These are phyloP conservation scores for Pseudobourletiella spinata DNA, from an alignment of 1,140 invertebrate species.

Conservation along the genomic window DNA sequence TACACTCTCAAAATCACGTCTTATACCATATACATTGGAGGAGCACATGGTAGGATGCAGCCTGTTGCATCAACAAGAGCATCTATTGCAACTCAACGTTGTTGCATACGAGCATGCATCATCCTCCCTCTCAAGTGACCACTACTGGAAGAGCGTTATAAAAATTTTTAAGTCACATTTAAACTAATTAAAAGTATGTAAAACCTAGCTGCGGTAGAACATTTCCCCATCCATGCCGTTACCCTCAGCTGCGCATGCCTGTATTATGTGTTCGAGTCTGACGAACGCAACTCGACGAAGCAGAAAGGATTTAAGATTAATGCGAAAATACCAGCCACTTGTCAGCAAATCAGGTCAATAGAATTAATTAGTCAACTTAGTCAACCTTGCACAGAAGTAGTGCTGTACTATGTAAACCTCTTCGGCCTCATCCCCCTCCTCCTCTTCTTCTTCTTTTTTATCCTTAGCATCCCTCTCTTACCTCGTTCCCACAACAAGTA, in stretches of 20 bases:
- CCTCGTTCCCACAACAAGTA: too few species aligned
- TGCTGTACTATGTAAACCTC: too few species aligned
- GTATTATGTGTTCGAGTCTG: too few species aligned
- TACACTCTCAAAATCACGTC: neutral
- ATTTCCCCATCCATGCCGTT: neutral
- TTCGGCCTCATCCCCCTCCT: too few species aligned
- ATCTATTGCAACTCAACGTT: neutral
- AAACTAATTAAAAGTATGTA: neutral
- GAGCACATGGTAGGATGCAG: too few species aligned
- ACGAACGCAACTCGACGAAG: too few species aligned
- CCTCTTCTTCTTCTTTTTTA: neutral
- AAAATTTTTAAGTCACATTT: neutral
- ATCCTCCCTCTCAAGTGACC: neutral
- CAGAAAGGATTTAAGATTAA: neutral
- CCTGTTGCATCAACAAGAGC: too few species aligned
- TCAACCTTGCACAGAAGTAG: too few species aligned
- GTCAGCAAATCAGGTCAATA: constrained; percentile 9
- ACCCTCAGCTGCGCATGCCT: too few species aligned
- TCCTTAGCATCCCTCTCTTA: too few species aligned
- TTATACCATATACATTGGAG: neutral
- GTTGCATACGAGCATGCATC: neutral
- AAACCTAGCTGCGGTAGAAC: neutral
- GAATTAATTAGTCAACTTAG: neutral
- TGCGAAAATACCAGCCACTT: neutral
- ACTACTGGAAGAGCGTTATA: neutral